Evolutionary conservation across 2,888 invertebrate genomes (phyloP).

Genomic region (Ichneumon xanthorius): DNA sequence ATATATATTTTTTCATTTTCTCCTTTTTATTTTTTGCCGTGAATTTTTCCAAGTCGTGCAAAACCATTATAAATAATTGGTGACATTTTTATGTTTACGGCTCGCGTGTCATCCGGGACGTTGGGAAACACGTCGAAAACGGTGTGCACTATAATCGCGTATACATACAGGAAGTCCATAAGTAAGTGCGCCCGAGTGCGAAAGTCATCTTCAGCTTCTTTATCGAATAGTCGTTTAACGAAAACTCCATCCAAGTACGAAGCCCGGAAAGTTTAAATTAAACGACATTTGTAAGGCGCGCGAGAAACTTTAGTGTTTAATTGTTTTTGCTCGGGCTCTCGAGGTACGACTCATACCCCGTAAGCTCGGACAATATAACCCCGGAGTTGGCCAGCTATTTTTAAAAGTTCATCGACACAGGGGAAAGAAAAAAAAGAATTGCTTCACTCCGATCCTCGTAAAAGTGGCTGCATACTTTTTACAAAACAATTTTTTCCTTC

Average conservation of each 20-base stretch:
- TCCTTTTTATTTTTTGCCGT: not conserved
- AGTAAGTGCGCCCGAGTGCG: conserved; percentile 2
- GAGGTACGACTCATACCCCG: not conserved
- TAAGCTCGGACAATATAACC: not conserved
- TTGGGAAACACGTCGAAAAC: not conserved
- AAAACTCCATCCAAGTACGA: conserved; percentile 9
- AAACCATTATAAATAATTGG: conserved; percentile 29
- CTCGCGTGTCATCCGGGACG: not conserved
- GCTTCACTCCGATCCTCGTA: not conserved
- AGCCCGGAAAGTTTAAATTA: conserved; percentile 51
- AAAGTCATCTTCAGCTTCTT: conserved; percentile 17
- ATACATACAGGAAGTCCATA: not conserved
- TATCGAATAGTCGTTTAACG: conserved; percentile 36
- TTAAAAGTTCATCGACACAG: conserved; percentile 14
- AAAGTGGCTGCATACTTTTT: not conserved
- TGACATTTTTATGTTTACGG: conserved; percentile 14
- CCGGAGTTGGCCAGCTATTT: not conserved
- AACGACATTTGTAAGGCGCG: conserved; percentile 37
- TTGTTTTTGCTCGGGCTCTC: conserved; percentile 40
- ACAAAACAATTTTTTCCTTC: not conserved
- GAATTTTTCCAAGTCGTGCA: not conserved
- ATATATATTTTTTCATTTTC: too few relatives aligned
- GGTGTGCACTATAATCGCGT: not conserved
- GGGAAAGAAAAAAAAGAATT: not conserved
- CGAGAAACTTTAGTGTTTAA: conserved; percentile 41